Conservation (phyloP, 2,888 invertebrate genomes). For the Neuroscelio doddi region DNA sequence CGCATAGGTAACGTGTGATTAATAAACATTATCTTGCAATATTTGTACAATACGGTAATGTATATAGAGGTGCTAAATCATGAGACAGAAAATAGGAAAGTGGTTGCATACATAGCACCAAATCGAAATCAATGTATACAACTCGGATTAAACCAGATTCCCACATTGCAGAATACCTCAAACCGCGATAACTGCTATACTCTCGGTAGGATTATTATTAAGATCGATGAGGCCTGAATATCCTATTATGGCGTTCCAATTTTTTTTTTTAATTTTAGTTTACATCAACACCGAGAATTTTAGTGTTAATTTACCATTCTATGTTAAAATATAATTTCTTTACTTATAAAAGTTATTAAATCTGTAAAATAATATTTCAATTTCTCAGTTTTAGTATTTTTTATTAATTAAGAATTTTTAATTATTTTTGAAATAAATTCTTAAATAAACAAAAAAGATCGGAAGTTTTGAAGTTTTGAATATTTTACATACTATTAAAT, state of each 20-base stretch:
- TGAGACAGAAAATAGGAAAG: background rate
- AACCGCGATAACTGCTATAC: constrained; percentile 8
- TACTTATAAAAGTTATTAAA: background rate
- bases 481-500: no score
- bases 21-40: no score
- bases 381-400: no score
- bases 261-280: background rate
- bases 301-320: background rate
- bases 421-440: no score
- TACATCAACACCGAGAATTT: constrained; percentile 1
- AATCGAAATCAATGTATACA: constrained; percentile 12
- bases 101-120: background rate
- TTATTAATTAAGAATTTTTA: no score
- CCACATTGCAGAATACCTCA: constrained; percentile 11
- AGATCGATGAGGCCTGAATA: constrained; percentile 8
- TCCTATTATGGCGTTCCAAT: background rate
- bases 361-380: no score
- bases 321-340: background rate
- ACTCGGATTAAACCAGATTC: constrained; percentile 9
- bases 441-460: no score
- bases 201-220: constrained; percentile 4
- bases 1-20: no score
- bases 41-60: background rate
- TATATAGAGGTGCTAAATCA: background rate
- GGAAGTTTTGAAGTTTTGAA: no score